Conservation (phyloP, 2,888 invertebrate species). For the Podotricha telesiphe region DNA sequence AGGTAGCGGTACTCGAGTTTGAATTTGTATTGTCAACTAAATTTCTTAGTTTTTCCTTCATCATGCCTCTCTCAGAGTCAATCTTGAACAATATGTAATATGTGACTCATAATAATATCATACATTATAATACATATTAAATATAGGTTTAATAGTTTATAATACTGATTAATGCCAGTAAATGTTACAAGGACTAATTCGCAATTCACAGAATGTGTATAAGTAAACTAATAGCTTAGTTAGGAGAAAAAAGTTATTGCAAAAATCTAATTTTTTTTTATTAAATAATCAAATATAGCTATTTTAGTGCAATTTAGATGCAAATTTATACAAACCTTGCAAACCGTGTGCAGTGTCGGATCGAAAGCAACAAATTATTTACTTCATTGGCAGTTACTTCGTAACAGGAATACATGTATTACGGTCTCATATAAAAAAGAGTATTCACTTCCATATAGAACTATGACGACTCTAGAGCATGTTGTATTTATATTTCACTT, state of each 20-base stretch:
- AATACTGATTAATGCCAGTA: neutral
- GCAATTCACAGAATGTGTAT: neutral
- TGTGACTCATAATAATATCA: too few relatives aligned
- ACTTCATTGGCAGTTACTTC: constrained; percentile 30
- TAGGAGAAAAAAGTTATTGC: constrained; percentile 12
- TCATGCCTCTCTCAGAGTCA: too few relatives aligned
- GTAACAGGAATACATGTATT: constrained; percentile 13
- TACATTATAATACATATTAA: too few relatives aligned
- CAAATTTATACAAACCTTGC: constrained; percentile 34
- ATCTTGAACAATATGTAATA: too few relatives aligned
- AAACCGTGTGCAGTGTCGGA: constrained; percentile 31
- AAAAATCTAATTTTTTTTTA: constrained; percentile 10
- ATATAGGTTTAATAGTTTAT: too few relatives aligned
- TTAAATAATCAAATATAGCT: constrained; percentile 7
- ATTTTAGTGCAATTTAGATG: constrained; percentile 28
- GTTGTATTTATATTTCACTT: too few relatives aligned
- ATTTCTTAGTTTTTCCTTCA: too few relatives aligned
- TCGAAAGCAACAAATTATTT: constrained; percentile 29
- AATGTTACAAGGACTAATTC: neutral
- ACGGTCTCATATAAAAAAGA: neutral
- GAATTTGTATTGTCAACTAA: too few relatives aligned
- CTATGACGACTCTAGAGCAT: neutral
- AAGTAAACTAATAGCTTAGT: neutral
- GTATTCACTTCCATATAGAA: neutral
- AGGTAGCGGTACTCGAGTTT: too few relatives aligned